Conservation (phyloP, 1,140 invertebrate species). For the Listronotus oregonensis region DNA sequence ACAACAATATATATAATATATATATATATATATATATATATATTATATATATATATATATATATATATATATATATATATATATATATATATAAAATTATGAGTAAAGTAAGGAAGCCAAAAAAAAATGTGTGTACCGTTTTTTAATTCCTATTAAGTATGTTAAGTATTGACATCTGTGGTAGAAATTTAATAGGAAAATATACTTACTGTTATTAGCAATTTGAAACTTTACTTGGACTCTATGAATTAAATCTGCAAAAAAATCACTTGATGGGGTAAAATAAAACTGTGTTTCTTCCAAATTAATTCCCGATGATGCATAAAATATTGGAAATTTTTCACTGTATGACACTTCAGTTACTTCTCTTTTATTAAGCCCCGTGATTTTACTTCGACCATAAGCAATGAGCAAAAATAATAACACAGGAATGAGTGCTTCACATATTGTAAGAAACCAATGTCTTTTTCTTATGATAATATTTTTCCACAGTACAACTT, state of each 20-base stretch:
- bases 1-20: too few relatives aligned
- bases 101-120: too few relatives aligned
- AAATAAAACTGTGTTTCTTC: constrained; percentile 50
- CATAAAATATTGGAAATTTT: constrained; percentile 27
- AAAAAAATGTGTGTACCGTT: too few relatives aligned
- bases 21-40: too few relatives aligned
- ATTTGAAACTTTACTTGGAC: constrained; percentile 53
- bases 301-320: constrained; percentile 25
- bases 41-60: too few relatives aligned
- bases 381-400: constrained; percentile 45
- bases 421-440: constrained; percentile 53
- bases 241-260: constrained; percentile 49
- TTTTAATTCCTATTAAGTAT: too few relatives aligned
- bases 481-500: constrained; percentile 57
- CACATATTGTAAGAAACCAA: constrained; percentile 55
- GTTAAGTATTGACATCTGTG: too few relatives aligned
- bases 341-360: constrained; percentile 40
- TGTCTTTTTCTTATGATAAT: constrained; percentile 54
- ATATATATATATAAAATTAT: too few relatives aligned
- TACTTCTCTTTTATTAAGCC: constrained; percentile 44
- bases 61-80: too few relatives aligned
- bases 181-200: too few relatives aligned
- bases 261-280: constrained; percentile 50
- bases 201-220: constrained; percentile 50
- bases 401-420: constrained; percentile 51